Evolutionary conservation across 1,140 invertebrate genomes (phyloP), one percentile per base, ranked within the genome.

Genomic region (Drepana arcuata): DNA sequence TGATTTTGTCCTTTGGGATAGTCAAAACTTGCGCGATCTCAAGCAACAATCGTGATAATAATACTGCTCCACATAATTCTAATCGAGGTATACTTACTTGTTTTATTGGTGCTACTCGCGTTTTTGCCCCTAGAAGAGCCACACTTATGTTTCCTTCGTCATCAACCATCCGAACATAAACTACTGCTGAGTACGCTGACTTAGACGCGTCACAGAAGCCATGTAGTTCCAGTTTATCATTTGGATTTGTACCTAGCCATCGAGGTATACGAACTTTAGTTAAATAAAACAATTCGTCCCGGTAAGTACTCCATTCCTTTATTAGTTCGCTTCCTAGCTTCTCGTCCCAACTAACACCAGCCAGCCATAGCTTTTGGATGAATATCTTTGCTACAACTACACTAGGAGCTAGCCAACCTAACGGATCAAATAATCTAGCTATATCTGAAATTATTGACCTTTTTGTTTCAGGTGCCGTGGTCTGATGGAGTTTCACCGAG

Each of bases 331-430:
- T 4, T 5, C 54, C 42, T 10, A 69, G 6, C 2, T 7, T 3
- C 11, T 59, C 40, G 34, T 84, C 75, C 80, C 79, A 84, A 7
- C 56, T 48, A n/a, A 68, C 10, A 11, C 53, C 25, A 7, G 4
- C 2, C 16, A 44, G 16, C 71, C 74, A 75, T 0, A 83, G 4
- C 18, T 44, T 29, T 57, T 84, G 77, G 12, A 84, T 44, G 0
- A 80, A 33, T 2, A 73, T 56, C 48, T 84, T 82, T 1, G 56
- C 46, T 7, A 15, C 46, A 3, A 78, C 38, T 6, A 57, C 51
- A 4, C 70, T 31, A 5, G 77, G 81, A 9, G 60, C 47, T 1
- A 82, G 10, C 26, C 68, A 50, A 14, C 73, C 78, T 7, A 68
- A 30, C 0, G 60, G 61, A 36, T 77, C 66, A 32, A 53, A 74